A percentile compares a stretch with the other conserved stretches of the same genome.
phyloP scores from a whole-genome alignment of 23 tunicate species.

The Botrylloides violaceus region DNA sequence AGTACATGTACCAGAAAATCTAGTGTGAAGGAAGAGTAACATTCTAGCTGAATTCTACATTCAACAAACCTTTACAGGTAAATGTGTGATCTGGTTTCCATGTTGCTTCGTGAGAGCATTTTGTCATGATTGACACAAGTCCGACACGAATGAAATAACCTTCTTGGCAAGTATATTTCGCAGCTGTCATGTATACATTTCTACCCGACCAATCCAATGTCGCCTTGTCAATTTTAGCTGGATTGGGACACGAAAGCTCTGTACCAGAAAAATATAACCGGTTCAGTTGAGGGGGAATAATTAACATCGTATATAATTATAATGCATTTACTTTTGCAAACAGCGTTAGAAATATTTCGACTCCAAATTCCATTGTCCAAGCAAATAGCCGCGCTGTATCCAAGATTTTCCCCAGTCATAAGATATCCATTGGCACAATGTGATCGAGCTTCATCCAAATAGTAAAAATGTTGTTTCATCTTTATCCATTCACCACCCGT shows the following conservation, averaged over 20 bases:
- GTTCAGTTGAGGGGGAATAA: neutral
- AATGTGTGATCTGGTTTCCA: conserved; percentile 30
- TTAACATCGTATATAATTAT: neutral
- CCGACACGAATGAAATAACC: conserved; percentile 54
- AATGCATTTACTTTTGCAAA: neutral
- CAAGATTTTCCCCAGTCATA: conserved; percentile 1
- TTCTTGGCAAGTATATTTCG: conserved; percentile 35
- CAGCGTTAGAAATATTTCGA: neutral
- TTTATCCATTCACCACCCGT: conserved; percentile 36
- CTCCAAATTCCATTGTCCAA: conserved; percentile 33
- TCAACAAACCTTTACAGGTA: conserved; percentile 22
- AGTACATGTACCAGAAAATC: too few relatives aligned
- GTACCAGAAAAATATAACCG: neutral
- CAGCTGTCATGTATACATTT: conserved; percentile 16
- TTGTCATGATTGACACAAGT: conserved; percentile 1
- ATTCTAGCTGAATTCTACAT: too few relatives aligned
- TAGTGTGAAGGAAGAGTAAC: too few relatives aligned
- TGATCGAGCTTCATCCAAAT: conserved; percentile 23
- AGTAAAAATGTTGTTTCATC: conserved; percentile 18
- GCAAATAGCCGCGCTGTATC: conserved; percentile 15
- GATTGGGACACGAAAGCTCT: conserved; percentile 19
- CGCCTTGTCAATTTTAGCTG: neutral
- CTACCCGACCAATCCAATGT: conserved; percentile 5
- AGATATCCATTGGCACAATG: conserved; percentile 52
- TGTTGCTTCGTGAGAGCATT: conserved; percentile 22